Percentiles rank a stretch among this genome's conserved stretches.
Conservation (phyloP, 2,888 invertebrate species). For the Hydriomena furcata region DNA sequence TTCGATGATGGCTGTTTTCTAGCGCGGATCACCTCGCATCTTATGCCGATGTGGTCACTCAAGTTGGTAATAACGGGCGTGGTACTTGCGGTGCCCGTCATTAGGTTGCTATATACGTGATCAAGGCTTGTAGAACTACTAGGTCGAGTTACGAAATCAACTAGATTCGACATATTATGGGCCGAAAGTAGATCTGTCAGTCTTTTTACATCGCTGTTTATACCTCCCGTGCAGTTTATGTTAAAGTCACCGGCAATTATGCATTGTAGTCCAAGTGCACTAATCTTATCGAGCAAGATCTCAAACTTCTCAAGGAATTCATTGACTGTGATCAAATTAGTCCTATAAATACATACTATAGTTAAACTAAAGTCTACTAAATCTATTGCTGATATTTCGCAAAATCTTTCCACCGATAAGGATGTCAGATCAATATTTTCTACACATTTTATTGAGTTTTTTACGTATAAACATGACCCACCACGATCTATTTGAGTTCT, state of each 20-base stretch:
- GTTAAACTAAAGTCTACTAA: slow-evolving; percentile 11
- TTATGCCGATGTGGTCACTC: slow-evolving; percentile 8
- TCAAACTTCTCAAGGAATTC: slow-evolving; percentile 9
- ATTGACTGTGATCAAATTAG: slow-evolving; percentile 6
- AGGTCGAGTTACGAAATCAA: slow-evolving; percentile 10
- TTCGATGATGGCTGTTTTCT: not conserved
- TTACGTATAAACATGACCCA: slow-evolving; percentile 14
- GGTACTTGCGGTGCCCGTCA: not conserved
- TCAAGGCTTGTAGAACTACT: slow-evolving; percentile 2
- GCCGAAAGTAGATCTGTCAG: slow-evolving; percentile 1
- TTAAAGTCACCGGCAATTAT: slow-evolving; percentile 15
- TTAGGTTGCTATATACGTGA: slow-evolving; percentile 8
- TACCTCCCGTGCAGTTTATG: not conserved
- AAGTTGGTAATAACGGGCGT: slow-evolving; percentile 6
- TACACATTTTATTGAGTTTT: not conserved
- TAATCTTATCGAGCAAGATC: slow-evolving; percentile 15
- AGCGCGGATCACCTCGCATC: not conserved
- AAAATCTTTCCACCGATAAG: slow-evolving; percentile 5
- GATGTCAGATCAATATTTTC: not conserved
- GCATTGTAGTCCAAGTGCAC: not conserved
- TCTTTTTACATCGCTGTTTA: not conserved
- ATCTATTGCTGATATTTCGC: slow-evolving; percentile 17
- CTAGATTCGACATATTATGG: slow-evolving; percentile 6
- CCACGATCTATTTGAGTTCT: slow-evolving; percentile 4
- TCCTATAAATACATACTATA: slow-evolving; percentile 13